A percentile compares a stretch with the other conserved stretches of the same genome.
These are phyloP conservation scores for Diadophis punctatus DNA, from an alignment of 2,113 vertebrate species.

Conservation along the genomic window DNA sequence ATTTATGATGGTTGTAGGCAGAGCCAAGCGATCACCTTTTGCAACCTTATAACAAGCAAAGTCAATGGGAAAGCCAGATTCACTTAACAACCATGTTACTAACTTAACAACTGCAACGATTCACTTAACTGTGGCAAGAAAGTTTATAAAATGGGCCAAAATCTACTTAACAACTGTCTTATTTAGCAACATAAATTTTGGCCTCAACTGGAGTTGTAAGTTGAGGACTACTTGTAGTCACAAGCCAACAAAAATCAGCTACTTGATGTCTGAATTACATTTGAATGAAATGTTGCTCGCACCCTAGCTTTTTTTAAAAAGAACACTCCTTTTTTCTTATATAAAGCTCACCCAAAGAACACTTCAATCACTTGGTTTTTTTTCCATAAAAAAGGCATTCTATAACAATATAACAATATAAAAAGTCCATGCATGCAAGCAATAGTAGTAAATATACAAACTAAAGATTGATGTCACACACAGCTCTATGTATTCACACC, in stretches of 20 bases:
- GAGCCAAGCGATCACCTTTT: neutral
- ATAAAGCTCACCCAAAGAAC: constrained; percentile 42
- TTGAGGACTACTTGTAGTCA: neutral
- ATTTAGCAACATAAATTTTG: neutral
- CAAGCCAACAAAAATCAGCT: neutral
- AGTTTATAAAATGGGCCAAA: neutral
- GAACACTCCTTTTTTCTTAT: constrained; percentile 45
- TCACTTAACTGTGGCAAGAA: neutral
- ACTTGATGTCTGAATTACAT: constrained; percentile 39
- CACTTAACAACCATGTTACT: neutral
- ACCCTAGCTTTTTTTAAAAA: constrained; percentile 26
- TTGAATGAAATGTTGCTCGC: constrained; percentile 39
- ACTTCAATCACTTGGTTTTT: constrained; percentile 49
- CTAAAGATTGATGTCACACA: constrained; percentile 46
- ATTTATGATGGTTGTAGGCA: neutral
- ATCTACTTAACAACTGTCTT: neutral
- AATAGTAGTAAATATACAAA: constrained; percentile 56
- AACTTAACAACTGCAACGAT: neutral
- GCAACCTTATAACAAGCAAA: neutral
- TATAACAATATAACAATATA: constrained; percentile 53
- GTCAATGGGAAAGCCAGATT: neutral
- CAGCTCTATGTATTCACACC: constrained; percentile 40
- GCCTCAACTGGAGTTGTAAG: neutral
- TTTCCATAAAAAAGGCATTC: constrained; percentile 49
- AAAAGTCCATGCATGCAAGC: constrained; percentile 46